Percentiles rank a stretch among this genome's conserved stretches.
Evolutionary conservation across 2,113 vertebrate species (phyloP).

Genomic region (Microcebus lehilahytsara): DNA sequence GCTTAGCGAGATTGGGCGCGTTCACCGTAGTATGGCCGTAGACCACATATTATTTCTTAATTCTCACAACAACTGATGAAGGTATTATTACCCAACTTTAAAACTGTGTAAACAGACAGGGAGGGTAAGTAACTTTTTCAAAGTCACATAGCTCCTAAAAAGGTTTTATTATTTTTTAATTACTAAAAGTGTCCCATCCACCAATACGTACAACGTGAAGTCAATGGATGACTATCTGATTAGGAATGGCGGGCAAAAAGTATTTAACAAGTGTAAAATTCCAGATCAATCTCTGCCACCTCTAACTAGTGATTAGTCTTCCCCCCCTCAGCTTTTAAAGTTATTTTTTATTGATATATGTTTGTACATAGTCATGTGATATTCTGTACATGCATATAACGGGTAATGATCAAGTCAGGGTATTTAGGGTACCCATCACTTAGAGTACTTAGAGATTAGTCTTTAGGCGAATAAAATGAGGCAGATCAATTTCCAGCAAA

Average conservation of each 20-base stretch:
- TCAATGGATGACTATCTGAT: background rate
- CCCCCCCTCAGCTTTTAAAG: background rate
- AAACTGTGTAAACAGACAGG: background rate
- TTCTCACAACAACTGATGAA: background rate
- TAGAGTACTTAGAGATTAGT: background rate
- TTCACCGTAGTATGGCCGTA: too few relatives aligned
- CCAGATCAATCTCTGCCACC: background rate
- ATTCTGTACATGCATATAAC: background rate
- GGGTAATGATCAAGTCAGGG: background rate
- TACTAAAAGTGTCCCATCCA: background rate
- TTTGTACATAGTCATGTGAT: background rate
- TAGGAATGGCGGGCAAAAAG: background rate
- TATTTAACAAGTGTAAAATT: background rate
- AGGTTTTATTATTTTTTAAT: background rate
- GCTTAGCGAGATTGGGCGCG: too few relatives aligned
- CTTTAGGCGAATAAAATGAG: background rate
- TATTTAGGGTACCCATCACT: background rate
- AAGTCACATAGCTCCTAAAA: background rate
- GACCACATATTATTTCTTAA: background rate
- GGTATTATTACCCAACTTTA: background rate
- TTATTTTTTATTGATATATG: background rate
- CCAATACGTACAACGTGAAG: background rate
- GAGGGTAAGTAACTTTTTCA: background rate
- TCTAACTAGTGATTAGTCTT: background rate
- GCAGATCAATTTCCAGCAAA: background rate